These are phyloP conservation scores for Acleris literana DNA, from an alignment of 2,888 invertebrate genomes.

Conservation along the genomic window DNA sequence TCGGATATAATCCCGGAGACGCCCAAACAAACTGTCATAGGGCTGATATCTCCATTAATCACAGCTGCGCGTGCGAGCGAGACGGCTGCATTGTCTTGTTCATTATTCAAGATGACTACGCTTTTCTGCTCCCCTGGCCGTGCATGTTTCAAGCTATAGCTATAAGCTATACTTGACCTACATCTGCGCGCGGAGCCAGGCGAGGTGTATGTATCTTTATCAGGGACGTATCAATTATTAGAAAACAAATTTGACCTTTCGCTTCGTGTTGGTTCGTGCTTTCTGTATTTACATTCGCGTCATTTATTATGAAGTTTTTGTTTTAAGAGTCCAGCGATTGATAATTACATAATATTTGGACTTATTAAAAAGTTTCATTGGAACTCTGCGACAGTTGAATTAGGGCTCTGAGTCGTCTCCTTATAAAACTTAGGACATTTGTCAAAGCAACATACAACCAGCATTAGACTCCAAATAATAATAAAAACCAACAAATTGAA, in stretches of 20 bases:
- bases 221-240: background rate
- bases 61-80: constrained; percentile 44
- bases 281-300: too few relatives aligned
- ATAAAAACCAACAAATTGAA: background rate
- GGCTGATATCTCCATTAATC: constrained; percentile 40
- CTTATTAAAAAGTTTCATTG: too few relatives aligned
- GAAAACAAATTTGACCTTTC: background rate
- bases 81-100: constrained; percentile 50
- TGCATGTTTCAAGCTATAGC: constrained; percentile 11
- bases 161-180: constrained; percentile 44
- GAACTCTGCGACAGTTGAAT: too few relatives aligned
- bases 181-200: constrained; percentile 20
- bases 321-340: too few relatives aligned
- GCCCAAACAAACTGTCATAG: constrained; percentile 21
- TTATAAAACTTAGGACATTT: too few relatives aligned
- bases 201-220: constrained; percentile 3
- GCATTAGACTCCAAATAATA: too few relatives aligned
- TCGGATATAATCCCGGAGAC: constrained; percentile 5
- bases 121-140: constrained; percentile 52
- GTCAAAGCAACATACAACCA: too few relatives aligned
- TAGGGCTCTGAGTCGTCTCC: too few relatives aligned
- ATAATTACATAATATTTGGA: too few relatives aligned
- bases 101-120: constrained; percentile 63
- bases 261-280: background rate
- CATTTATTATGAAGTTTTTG: too few relatives aligned